A percentile compares a stretch with the other conserved stretches of the same genome.
Evolutionary conservation across 2,888 invertebrate genomes (phyloP).

Genomic region (Macrophya annulata): DNA sequence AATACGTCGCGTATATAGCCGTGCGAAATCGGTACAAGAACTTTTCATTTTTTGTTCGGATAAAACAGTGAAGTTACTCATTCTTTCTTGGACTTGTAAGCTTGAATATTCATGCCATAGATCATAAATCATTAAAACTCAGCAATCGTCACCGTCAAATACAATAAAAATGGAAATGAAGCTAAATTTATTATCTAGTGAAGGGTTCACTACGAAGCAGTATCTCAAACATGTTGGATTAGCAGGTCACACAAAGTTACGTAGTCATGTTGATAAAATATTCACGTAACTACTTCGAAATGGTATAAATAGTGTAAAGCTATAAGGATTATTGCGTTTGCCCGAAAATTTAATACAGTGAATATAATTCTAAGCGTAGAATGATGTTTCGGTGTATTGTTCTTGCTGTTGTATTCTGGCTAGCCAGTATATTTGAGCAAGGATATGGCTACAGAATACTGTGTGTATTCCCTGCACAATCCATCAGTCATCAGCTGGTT

Average conservation of each 20-base stretch:
- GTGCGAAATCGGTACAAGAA: too few species aligned
- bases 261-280: neutral
- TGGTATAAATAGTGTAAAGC: neutral
- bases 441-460: conserved; percentile 52
- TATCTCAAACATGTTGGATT: neutral
- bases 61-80: too few species aligned
- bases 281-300: neutral
- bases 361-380: neutral
- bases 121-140: too few species aligned
- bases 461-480: conserved; percentile 62
- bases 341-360: neutral
- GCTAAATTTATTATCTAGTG: neutral
- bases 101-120: too few species aligned
- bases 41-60: too few species aligned
- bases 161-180: too few species aligned
- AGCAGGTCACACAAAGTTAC: neutral
- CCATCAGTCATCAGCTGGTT: conserved; percentile 65
- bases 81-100: too few species aligned
- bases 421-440: neutral
- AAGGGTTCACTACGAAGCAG: neutral
- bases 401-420: neutral
- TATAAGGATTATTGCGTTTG: neutral
- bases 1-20: too few species aligned
- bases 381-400: neutral
- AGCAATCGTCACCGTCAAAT: too few species aligned